Conservation (phyloP, 2,888 invertebrate species). For the Nineta flava region DNA sequence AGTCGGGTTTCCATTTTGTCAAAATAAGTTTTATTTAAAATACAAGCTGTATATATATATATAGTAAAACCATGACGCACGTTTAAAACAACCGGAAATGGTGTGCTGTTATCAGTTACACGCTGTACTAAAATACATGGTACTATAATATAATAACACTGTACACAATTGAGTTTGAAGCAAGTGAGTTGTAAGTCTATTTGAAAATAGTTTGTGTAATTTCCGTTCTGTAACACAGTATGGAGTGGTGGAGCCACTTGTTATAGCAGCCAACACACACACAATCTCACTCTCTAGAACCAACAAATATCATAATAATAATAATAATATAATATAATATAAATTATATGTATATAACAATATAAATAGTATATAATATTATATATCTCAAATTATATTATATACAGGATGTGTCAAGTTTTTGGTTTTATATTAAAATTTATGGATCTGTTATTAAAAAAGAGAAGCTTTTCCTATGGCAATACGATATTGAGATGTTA, state of each 20-base stretch:
- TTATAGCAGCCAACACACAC: neutral
- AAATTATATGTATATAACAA: constrained; percentile 17
- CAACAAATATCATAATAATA: no score
- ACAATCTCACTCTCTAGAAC: constrained; percentile 24
- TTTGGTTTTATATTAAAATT: no score
- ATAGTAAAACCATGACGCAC: constrained; percentile 14
- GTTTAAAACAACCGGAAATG: constrained; percentile 19
- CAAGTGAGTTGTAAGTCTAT: constrained; percentile 20
- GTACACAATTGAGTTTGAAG: constrained; percentile 16
- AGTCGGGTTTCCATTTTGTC: no score
- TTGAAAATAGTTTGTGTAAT: constrained; percentile 33
- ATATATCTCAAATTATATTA: no score
- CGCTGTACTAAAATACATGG: constrained; percentile 26
- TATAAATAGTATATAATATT: neutral
- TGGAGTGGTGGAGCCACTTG: neutral
- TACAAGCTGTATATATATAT: no score
- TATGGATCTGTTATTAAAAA: no score
- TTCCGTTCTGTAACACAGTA: constrained; percentile 21
- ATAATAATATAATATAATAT: constrained; percentile 28
- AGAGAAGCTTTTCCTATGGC: no score
- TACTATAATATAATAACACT: constrained; percentile 21
- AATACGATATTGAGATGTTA: no score
- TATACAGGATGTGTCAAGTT: no score
- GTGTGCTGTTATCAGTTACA: constrained; percentile 23
- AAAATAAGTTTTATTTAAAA: no score